These are phyloP conservation scores for Germaria angustata DNA, from an alignment of 2,888 invertebrate genomes.

Conservation along the genomic window DNA sequence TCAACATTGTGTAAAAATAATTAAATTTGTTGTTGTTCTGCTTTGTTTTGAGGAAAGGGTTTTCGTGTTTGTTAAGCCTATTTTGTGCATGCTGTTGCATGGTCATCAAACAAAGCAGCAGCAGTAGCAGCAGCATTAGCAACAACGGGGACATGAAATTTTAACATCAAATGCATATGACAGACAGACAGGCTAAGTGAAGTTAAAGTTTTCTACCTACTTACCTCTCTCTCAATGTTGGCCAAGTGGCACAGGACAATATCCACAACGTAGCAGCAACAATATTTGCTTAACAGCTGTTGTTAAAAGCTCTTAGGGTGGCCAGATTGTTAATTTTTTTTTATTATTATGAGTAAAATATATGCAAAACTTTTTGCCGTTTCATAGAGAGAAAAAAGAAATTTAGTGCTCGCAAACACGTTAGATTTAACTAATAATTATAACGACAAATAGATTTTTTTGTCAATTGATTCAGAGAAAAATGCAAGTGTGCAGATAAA, in stretches of 20 bases:
- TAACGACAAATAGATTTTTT: too few relatives aligned
- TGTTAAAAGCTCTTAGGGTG: slow-evolving; percentile 16
- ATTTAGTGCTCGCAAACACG: too few relatives aligned
- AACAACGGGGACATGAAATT: slow-evolving; percentile 55
- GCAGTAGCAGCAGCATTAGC: neutral
- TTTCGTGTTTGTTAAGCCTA: slow-evolving; percentile 66
- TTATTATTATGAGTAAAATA: too few relatives aligned
- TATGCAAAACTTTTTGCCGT: too few relatives aligned
- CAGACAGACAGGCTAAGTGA: slow-evolving; percentile 1
- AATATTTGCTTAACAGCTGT: slow-evolving; percentile 59
- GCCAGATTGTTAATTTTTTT: slow-evolving; percentile 3
- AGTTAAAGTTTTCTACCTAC: slow-evolving; percentile 32
- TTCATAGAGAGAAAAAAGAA: too few relatives aligned
- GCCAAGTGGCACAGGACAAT: slow-evolving; percentile 21
- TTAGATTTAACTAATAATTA: too few relatives aligned
- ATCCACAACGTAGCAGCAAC: neutral
- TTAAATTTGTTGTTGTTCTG: slow-evolving; percentile 58
- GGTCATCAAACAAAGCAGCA: slow-evolving; percentile 58
- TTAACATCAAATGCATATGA: slow-evolving; percentile 53
- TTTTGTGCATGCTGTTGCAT: slow-evolving; percentile 66
- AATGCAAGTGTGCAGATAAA: too few relatives aligned
- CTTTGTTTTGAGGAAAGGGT: slow-evolving; percentile 13
- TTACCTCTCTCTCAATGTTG: neutral
- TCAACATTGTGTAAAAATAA: slow-evolving; percentile 66
- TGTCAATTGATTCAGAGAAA: too few relatives aligned